Evolutionary conservation across 2,888 invertebrate species (phyloP).

Genomic region (Latrodectus hesperus): DNA sequence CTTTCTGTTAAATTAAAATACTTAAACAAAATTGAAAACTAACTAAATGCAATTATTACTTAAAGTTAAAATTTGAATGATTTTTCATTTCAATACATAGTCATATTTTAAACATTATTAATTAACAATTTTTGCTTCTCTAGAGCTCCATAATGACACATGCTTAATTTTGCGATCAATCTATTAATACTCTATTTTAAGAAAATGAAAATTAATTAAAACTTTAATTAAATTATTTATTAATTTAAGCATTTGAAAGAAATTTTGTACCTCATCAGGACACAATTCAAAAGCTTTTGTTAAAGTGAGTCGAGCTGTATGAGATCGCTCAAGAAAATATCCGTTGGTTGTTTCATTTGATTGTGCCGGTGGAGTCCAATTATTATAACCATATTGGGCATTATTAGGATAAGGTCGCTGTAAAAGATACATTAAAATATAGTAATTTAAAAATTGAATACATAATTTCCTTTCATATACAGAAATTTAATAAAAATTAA

Average conservation of each 20-base stretch:
- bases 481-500: no score
- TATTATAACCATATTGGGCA: slow-evolving; percentile 88
- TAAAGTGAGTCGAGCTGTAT: slow-evolving; percentile 91
- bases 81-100: no score
- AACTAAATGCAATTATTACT: no score
- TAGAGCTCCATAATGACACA: no score
- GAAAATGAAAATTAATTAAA: not conserved
- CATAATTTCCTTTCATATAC: no score
- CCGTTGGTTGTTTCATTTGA: slow-evolving; percentile 96
- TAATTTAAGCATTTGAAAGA: not conserved
- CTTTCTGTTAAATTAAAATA: no score
- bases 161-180: not conserved
- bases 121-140: no score
- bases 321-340: slow-evolving; percentile 93
- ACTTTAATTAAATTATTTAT: not conserved
- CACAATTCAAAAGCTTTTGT: slow-evolving; percentile 85
- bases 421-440: slow-evolving; percentile 58
- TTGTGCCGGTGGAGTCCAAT: slow-evolving; percentile 91
- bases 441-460: no score
- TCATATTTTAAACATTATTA: no score
- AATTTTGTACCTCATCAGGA: slow-evolving; percentile 79
- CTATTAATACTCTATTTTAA: not conserved
- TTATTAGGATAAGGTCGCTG: slow-evolving; percentile 77
- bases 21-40: no score
- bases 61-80: no score